A percentile compares a stretch with the other conserved stretches of the same genome.
Conservation (phyloP, 2,113 vertebrate species). For the Protobothrops mucrosquamatus region DNA sequence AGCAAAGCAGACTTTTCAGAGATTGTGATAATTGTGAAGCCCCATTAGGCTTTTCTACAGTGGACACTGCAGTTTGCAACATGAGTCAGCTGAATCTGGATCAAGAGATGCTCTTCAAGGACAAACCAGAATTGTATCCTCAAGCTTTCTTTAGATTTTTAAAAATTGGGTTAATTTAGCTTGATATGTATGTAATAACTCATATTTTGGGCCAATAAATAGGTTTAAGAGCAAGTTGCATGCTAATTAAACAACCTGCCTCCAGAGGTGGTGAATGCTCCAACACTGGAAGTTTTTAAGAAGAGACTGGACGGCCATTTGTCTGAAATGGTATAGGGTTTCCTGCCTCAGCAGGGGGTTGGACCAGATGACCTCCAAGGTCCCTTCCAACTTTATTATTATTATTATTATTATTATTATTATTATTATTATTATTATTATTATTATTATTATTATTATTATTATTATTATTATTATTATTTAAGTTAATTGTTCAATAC, state of each 20-base stretch:
- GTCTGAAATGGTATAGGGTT: too few relatives aligned
- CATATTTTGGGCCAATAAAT: neutral
- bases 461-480: too few relatives aligned
- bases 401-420: too few relatives aligned
- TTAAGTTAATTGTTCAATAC: neutral
- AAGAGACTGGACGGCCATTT: too few relatives aligned
- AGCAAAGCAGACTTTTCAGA: neutral
- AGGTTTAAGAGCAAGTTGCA: neutral
- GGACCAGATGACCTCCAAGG: too few relatives aligned
- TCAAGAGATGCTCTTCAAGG: neutral
- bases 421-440: too few relatives aligned
- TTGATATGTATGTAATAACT: too few relatives aligned
- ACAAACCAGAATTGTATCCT: neutral
- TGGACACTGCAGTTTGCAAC: neutral
- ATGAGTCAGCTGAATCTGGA: neutral
- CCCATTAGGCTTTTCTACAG: neutral
- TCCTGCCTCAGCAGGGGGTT: too few relatives aligned
- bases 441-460: too few relatives aligned
- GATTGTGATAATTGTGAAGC: slow-evolving; percentile 27
- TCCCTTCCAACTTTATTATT: too few relatives aligned
- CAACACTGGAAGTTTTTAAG: too few relatives aligned
- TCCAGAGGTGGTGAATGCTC: too few relatives aligned
- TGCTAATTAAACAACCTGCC: neutral
- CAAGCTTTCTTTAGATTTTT: neutral
- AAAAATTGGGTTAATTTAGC: neutral